Base-by-base conservation (phyloP, 2,113 vertebrate species). In the Lampris megalopsis region DNA sequence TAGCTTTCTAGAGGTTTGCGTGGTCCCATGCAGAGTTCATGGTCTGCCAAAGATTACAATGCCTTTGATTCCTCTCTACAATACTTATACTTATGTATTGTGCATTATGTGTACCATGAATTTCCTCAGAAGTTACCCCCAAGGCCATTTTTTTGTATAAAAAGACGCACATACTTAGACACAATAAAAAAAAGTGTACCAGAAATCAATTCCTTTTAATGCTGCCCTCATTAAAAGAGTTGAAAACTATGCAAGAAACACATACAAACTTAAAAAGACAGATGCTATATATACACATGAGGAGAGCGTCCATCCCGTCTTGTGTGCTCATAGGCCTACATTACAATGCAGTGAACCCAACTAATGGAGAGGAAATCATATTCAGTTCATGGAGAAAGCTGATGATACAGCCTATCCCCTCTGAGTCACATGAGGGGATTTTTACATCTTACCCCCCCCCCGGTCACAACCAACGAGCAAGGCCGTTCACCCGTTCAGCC, bases 391-490 rank as follows among this genome's bases (percentile, higher is more conserved):
- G 45, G 24, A 71, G 67, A 50, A 65, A 50, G 52, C 77, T 47
- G 0, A 9, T 52, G 58, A 2, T 41, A 3, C 72, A 79, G 24
- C 58, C 77, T 81, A 73, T 81, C 78, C 11, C 11, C 67, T 73
- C 37, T 11, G 56, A 81, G 59, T 81, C 81, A 64, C 50, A 41
- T 42, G 77, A 61, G 0, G 67, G 66, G 81, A 84, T 83, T 88
- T 81, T 77, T 76, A 80, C 78, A 75, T 82, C 72, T 59, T 24
- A 24, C 24, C 11, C 36, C 54, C 71, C 73, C 71, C 68, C 36
- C 6, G 37, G 57, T 76, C 64, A 58, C 62, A 35, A 68, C 61
- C 9, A 49, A 49, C 13, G 48, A 79, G 71, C 9, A 13, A 53
- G 63, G 70, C 58, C 6, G 2, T 24, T 24, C 24, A 24, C 24